Conservation (phyloP, 2,113 vertebrate genomes). For the Ictalurus punctatus region DNA sequence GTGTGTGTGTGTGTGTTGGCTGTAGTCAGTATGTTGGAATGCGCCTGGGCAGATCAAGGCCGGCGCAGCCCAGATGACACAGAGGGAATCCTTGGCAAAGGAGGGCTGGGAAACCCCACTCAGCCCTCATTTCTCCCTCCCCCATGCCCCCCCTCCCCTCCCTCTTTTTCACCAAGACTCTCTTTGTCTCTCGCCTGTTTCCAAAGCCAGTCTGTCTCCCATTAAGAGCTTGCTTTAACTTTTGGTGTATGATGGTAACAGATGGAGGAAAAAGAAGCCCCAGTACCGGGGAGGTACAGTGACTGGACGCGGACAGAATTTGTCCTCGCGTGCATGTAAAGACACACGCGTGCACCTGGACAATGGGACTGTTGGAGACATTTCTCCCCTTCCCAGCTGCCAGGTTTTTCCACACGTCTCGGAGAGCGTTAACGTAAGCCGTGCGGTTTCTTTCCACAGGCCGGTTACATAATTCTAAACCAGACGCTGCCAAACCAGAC, state of each 20-base stretch:
- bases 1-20: slow-evolving; percentile 41
- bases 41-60: slow-evolving; percentile 71
- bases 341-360: slow-evolving; percentile 4
- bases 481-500: slow-evolving; percentile 1
- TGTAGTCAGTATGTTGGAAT: slow-evolving; percentile 77
- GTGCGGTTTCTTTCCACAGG: slow-evolving; percentile 37
- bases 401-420: slow-evolving; percentile 45
- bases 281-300: slow-evolving; percentile 51
- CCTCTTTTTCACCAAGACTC: slow-evolving; percentile 47
- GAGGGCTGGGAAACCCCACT: slow-evolving; percentile 72
- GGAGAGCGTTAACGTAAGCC: not conserved
- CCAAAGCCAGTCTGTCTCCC: slow-evolving; percentile 63
- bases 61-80: slow-evolving; percentile 72
- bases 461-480: slow-evolving; percentile 42
- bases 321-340: not conserved
- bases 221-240: slow-evolving; percentile 38
- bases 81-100: slow-evolving; percentile 81
- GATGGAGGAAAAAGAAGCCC: slow-evolving; percentile 20
- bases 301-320: slow-evolving; percentile 30
- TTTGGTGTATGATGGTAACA: not conserved
- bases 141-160: not conserved
- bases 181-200: slow-evolving; percentile 60
- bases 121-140: slow-evolving; percentile 46
- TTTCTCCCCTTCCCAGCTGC: slow-evolving; percentile 26
- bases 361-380: slow-evolving; percentile 12